Percentiles rank a stretch among this genome's conserved stretches.
Evolutionary conservation across 2,888 invertebrate genomes (phyloP).

Genomic region (Rhagophthalmus giganteus): DNA sequence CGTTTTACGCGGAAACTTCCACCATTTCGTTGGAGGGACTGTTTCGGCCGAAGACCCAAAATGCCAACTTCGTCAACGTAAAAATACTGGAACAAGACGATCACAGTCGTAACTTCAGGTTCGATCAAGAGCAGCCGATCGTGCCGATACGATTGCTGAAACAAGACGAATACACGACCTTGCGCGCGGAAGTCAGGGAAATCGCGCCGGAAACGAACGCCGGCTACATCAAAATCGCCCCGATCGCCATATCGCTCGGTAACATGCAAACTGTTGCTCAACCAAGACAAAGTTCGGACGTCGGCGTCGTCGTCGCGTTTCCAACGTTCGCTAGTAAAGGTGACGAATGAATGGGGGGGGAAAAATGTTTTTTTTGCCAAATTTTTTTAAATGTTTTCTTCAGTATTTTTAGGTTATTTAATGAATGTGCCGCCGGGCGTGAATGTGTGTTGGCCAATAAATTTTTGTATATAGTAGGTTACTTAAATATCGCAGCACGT

Average conservation of each 20-base stretch:
- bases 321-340: no score
- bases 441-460: constrained; percentile 8
- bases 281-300: background rate
- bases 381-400: no score
- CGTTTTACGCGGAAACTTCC: constrained; percentile 60
- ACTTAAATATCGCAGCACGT: constrained; percentile 23
- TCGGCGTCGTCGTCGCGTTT: no score
- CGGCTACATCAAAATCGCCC: constrained; percentile 51
- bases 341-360: no score
- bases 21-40: constrained; percentile 70
- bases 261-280: constrained; percentile 9
- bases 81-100: constrained; percentile 42
- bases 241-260: constrained; percentile 43
- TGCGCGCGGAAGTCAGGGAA: constrained; percentile 52
- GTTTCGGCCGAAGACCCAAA: constrained; percentile 59
- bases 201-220: constrained; percentile 44
- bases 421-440: background rate
- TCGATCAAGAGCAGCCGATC: constrained; percentile 34
- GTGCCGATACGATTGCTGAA: constrained; percentile 43
- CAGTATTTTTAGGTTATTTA: background rate
- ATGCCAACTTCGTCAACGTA: constrained; percentile 50
- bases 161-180: constrained; percentile 45
- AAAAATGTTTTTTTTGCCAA: no score
- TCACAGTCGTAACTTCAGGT: background rate
- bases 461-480: constrained; percentile 24